Evolutionary conservation across 1,140 invertebrate species (phyloP).

Genomic region (Megalopta genalis): DNA sequence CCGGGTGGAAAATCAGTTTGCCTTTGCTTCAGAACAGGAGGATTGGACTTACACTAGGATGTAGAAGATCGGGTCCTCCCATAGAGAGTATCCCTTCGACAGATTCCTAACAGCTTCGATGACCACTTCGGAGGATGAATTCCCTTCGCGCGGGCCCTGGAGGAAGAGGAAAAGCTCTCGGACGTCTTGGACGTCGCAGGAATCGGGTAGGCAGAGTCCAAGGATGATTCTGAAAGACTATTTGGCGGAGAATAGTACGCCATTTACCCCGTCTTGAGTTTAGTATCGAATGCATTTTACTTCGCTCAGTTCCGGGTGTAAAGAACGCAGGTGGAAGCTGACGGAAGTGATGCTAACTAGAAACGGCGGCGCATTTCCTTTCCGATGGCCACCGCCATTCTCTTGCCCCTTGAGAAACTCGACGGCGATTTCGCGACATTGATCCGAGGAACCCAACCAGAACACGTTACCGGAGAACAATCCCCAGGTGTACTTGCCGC

Average conservation of each 20-base stretch:
- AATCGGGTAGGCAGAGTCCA: constrained; percentile 72
- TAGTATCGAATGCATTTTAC: constrained; percentile 29
- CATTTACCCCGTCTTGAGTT: too few species aligned
- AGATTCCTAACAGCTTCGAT: constrained; percentile 64
- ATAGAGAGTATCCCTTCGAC: constrained; percentile 62
- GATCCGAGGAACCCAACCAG: constrained; percentile 72
- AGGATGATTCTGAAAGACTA: constrained; percentile 68
- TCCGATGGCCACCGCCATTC: constrained; percentile 1
- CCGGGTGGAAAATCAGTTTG: too few species aligned
- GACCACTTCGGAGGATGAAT: constrained; percentile 58
- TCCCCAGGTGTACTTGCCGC: constrained; percentile 70
- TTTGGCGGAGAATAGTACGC: background rate
- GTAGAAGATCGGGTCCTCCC: constrained; percentile 68
- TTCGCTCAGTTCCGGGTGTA: constrained; percentile 38
- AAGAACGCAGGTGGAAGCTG: constrained; percentile 52
- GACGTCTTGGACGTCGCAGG: constrained; percentile 66
- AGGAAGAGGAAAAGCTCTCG: constrained; percentile 57
- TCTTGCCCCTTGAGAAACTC: constrained; percentile 39
- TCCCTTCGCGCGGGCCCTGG: constrained; percentile 33
- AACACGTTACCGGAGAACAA: constrained; percentile 71
- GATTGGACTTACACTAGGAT: constrained; percentile 65
- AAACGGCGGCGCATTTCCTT: constrained; percentile 56
- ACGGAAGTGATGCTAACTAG: constrained; percentile 58
- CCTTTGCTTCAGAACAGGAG: background rate
- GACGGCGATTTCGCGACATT: constrained; percentile 67